A percentile compares a stretch with the other conserved stretches of the same genome.
Evolutionary conservation across 2,797 vertebrate genomes (phyloP).

Genomic region (Varecia variegata): DNA sequence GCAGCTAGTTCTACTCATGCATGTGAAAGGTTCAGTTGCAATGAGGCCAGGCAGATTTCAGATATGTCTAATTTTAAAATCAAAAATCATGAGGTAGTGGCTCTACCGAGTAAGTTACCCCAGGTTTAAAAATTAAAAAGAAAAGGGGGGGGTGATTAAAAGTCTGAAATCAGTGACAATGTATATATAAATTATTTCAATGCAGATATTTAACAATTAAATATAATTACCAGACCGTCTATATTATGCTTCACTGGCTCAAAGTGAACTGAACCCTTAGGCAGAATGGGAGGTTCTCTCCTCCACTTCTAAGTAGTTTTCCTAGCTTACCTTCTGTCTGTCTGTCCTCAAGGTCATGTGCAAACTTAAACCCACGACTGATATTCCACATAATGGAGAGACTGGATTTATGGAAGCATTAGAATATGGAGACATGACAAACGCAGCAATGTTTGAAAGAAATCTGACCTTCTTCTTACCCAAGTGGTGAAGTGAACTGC

Average conservation of each 20-base stretch:
- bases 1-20: constrained; percentile 61
- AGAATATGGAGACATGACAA: constrained; percentile 85
- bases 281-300: constrained; percentile 40
- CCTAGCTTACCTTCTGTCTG: constrained; percentile 87
- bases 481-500: constrained; percentile 80
- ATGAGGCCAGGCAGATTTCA: constrained; percentile 32
- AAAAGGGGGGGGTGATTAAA: neutral
- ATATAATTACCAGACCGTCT: neutral
- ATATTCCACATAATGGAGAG: constrained; percentile 87
- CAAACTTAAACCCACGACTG: constrained; percentile 88
- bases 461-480: constrained; percentile 81
- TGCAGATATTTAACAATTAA: neutral
- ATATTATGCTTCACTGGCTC: constrained; percentile 24
- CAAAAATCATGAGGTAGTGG: neutral
- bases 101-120: neutral
- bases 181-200: neutral
- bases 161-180: neutral
- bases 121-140: neutral
- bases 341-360: constrained; percentile 84
- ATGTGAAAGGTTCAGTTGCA: constrained; percentile 71
- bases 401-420: constrained; percentile 86
- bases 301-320: constrained; percentile 72
- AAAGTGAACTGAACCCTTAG: constrained; percentile 67
- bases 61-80: neutral
- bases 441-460: constrained; percentile 84